Evolutionary conservation across 1,140 invertebrate species (phyloP).

Genomic region (Macrobrachium nipponense): DNA sequence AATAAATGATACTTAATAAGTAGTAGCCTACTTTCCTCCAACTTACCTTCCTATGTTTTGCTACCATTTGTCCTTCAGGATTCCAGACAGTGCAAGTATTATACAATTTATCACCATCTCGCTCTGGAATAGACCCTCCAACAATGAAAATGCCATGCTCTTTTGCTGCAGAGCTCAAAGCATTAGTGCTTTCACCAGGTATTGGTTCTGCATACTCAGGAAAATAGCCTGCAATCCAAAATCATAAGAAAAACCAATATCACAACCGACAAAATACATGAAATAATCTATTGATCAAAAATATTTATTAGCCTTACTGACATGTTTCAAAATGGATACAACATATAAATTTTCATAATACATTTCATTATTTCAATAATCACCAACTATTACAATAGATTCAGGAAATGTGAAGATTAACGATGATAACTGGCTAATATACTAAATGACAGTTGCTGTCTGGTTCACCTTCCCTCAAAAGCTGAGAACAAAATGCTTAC

Average conservation of each 20-base stretch:
- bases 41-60: slow-evolving; percentile 71
- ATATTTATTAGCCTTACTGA: not conserved
- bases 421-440: no score
- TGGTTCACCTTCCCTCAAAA: no score
- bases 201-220: slow-evolving; percentile 87
- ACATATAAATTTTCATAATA: no score
- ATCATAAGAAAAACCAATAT: slow-evolving; percentile 12
- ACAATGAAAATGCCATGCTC: slow-evolving; percentile 85
- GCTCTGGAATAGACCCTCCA: slow-evolving; percentile 91
- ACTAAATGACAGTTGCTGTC: no score
- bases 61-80: slow-evolving; percentile 79
- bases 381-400: no score
- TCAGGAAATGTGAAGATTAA: no score
- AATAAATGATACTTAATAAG: no score
- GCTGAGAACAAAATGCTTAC: no score
- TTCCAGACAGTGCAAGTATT: slow-evolving; percentile 94
- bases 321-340: no score
- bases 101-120: slow-evolving; percentile 78
- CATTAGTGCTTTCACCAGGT: slow-evolving; percentile 80
- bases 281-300: not conserved
- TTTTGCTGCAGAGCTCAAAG: slow-evolving; percentile 81
- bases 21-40: no score
- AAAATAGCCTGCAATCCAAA: slow-evolving; percentile 77
- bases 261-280: not conserved
- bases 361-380: no score